Evolutionary conservation across 2,113 vertebrate species (phyloP).

Genomic region (Bos taurus): ARS-UCD2.0 NC_037332.1:67965001-67965500

Average conservation of each 20-base stretch:
- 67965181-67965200: not conserved
- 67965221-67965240: not conserved
- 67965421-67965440: not conserved
- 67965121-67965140: not conserved
- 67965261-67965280: not conserved
- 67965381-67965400: not conserved
- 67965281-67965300: not conserved
- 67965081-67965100: not conserved
- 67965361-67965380: not conserved
- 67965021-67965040: not conserved
- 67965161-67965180: not conserved
- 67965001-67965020: not conserved
- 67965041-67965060: not conserved
- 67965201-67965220: not conserved
- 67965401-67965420: not conserved
- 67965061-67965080: not conserved
- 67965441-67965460: not conserved
- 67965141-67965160: not conserved
- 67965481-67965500: not conserved
- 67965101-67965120: not conserved
- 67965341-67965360: not conserved
- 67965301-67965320: not conserved
- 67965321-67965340: not conserved
- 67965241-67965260: not conserved
- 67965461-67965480: not conserved